These are phyloP conservation scores for Phaonia tiefii DNA, from an alignment of 2,888 invertebrate species.

Conservation along the genomic window DNA sequence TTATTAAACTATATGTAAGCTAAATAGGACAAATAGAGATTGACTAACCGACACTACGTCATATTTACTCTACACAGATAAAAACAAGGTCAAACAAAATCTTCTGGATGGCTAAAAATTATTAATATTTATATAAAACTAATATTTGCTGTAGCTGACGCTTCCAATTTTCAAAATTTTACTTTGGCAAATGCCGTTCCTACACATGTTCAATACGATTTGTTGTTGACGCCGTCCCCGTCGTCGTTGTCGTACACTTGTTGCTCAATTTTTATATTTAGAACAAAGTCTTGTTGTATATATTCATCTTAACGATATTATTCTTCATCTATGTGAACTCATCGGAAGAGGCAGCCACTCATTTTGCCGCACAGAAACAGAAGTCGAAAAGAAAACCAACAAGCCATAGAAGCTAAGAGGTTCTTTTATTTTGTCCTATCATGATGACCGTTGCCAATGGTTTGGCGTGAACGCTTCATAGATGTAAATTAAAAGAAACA, in stretches of 20 bases:
- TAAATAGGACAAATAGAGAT: too few relatives aligned
- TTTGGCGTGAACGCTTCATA: slow-evolving; percentile 47
- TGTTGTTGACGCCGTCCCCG: slow-evolving; percentile 13
- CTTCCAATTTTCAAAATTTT: background rate
- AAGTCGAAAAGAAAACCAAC: slow-evolving; percentile 29
- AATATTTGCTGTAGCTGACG: slow-evolving; percentile 39
- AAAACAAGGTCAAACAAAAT: too few relatives aligned
- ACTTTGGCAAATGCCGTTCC: slow-evolving; percentile 40
- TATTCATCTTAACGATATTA: slow-evolving; percentile 39
- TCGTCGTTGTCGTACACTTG: slow-evolving; percentile 52
- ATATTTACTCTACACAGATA: too few relatives aligned
- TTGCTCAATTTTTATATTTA: slow-evolving; percentile 68
- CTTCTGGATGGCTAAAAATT: too few relatives aligned
- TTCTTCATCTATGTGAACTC: slow-evolving; percentile 23
- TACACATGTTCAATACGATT: slow-evolving; percentile 40
- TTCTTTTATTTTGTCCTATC: slow-evolving; percentile 34
- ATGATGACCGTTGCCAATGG: slow-evolving; percentile 55
- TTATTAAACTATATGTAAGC: too few relatives aligned
- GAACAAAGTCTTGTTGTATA: slow-evolving; percentile 49
- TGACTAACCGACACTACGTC: too few relatives aligned
- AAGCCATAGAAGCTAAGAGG: slow-evolving; percentile 16
- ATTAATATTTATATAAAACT: too few relatives aligned
- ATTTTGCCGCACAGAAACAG: slow-evolving; percentile 40
- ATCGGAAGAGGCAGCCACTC: slow-evolving; percentile 21
- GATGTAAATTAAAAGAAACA: slow-evolving; percentile 28